Conservation (phyloP, 2,113 vertebrate species). For the Apeltes quadracus region DNA sequence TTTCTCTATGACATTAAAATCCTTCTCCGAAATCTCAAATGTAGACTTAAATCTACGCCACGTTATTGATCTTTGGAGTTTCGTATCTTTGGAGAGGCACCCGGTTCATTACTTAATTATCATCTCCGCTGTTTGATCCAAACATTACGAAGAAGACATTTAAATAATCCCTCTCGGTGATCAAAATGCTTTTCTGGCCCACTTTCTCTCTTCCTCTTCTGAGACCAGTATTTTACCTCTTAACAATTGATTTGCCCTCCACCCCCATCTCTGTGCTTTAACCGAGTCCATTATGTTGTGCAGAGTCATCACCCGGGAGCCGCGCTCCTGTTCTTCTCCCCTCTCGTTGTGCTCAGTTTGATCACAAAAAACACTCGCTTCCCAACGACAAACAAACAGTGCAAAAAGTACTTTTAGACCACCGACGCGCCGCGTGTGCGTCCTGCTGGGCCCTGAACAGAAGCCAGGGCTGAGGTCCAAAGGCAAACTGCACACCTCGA, state of each 20-base stretch:
- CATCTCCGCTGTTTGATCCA: slow-evolving; percentile 13
- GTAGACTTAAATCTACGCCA: not conserved
- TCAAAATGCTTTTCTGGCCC: slow-evolving; percentile 51
- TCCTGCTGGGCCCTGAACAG: not conserved
- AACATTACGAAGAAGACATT: slow-evolving; percentile 24
- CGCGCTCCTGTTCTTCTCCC: slow-evolving; percentile 20
- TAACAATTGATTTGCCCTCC: slow-evolving; percentile 67
- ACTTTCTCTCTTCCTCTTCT: slow-evolving; percentile 26
- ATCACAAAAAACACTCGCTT: not conserved
- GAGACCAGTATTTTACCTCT: slow-evolving; percentile 61
- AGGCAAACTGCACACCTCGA: not conserved
- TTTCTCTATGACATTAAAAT: not conserved
- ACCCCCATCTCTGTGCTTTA: slow-evolving; percentile 47
- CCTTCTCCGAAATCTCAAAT: not conserved
- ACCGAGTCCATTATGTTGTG: slow-evolving; percentile 75
- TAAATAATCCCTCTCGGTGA: slow-evolving; percentile 18
- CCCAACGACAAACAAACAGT: not conserved
- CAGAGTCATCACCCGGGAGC: slow-evolving; percentile 71
- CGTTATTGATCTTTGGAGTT: not conserved
- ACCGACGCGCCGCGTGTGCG: not conserved
- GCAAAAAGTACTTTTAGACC: not conserved
- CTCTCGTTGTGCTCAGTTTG: slow-evolving; percentile 9
- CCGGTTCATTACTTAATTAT: slow-evolving; percentile 7
- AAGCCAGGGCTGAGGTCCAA: too few relatives aligned
- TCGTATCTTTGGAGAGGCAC: not conserved